These are phyloP conservation scores for Ormyrus nitidulus DNA, from an alignment of 2,888 invertebrate genomes.

Conservation along the genomic window DNA sequence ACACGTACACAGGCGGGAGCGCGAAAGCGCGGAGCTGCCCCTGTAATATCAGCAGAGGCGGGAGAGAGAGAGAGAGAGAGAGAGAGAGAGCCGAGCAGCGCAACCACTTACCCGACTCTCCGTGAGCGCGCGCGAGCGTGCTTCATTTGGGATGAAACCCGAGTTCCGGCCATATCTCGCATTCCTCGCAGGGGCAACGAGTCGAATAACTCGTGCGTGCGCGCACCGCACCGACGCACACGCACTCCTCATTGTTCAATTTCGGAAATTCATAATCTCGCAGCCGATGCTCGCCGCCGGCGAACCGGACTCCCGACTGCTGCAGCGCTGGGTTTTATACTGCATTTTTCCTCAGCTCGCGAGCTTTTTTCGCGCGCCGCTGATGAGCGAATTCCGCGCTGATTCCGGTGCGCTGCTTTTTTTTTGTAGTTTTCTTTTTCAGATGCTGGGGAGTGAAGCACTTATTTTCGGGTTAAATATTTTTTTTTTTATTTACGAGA, in stretches of 20 bases:
- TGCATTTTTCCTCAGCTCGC: not conserved
- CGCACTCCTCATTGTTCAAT: constrained; percentile 23
- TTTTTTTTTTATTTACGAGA: no score
- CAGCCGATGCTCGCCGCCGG: not conserved
- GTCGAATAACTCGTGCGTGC: constrained; percentile 58
- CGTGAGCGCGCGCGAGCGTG: constrained; percentile 63
- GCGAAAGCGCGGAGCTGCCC: not conserved
- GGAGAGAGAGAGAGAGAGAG: constrained; percentile 8
- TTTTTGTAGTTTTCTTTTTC: no score
- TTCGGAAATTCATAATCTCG: constrained; percentile 41
- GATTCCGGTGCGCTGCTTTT: no score
- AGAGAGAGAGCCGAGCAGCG: not conserved
- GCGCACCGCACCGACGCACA: not conserved
- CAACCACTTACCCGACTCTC: constrained; percentile 49
- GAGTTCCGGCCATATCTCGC: constrained; percentile 73
- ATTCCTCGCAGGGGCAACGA: constrained; percentile 68
- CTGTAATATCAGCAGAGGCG: not conserved
- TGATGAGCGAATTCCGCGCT: not conserved
- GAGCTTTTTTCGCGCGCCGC: not conserved
- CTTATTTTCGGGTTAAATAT: no score
- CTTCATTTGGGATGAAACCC: constrained; percentile 66
- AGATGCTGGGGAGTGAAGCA: no score
- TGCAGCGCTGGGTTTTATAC: not conserved
- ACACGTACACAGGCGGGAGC: not conserved
- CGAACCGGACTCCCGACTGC: not conserved